Evolutionary conservation across 2,113 vertebrate genomes (phyloP).

Genomic region (Microcebus lehilahytsara): DNA sequence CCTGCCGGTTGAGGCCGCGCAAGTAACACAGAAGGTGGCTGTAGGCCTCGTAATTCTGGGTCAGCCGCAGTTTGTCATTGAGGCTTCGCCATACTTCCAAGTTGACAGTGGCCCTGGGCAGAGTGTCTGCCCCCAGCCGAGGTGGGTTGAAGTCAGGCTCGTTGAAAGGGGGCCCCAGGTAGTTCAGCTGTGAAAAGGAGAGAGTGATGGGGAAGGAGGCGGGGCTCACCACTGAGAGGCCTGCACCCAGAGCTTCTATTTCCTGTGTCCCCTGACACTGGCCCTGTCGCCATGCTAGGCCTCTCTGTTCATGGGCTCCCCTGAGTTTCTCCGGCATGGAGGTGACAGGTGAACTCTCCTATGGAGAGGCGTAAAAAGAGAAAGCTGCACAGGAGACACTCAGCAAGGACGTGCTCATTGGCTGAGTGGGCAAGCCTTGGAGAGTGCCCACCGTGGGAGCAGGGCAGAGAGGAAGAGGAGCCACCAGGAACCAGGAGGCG

Average conservation of each 20-base stretch:
- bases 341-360: constrained; percentile 16
- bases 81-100: constrained; percentile 94
- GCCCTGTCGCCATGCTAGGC: neutral
- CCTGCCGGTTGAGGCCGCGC: constrained; percentile 90
- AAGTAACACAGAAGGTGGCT: constrained; percentile 94
- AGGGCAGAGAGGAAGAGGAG: constrained; percentile 54
- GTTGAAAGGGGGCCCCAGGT: constrained; percentile 96
- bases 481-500: neutral
- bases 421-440: neutral
- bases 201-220: constrained; percentile 57
- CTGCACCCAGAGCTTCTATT: neutral
- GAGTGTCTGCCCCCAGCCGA: constrained; percentile 89
- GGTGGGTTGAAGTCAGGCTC: constrained; percentile 97
- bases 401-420: neutral
- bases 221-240: neutral
- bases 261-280: neutral
- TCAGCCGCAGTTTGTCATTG: constrained; percentile 93
- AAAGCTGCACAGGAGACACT: neutral
- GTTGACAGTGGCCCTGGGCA: constrained; percentile 95
- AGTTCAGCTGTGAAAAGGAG: constrained; percentile 89
- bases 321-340: constrained; percentile 29
- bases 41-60: constrained; percentile 96
- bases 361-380: constrained; percentile 23
- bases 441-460: neutral
- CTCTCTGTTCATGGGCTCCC: neutral